A percentile compares a stretch with the other conserved stretches of the same genome.
These are phyloP conservation scores for Neotoxoptera formosana DNA, from an alignment of 1,140 invertebrate species.

Conservation along the genomic window DNA sequence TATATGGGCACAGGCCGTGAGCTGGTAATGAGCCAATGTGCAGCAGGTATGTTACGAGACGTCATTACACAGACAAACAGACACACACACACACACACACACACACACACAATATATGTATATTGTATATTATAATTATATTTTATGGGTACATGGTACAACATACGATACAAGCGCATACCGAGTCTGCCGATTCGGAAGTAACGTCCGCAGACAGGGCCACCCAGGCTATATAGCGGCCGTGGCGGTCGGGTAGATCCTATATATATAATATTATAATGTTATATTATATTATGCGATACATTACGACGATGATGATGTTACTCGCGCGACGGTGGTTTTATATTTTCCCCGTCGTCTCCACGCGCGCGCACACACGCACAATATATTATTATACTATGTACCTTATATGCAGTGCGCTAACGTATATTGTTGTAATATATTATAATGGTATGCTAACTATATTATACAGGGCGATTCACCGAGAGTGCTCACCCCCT, in stretches of 20 bases:
- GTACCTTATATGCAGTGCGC: neutral
- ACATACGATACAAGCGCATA: slow-evolving; percentile 2
- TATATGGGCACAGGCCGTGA: no score
- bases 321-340: neutral
- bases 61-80: neutral
- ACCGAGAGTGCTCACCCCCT: neutral
- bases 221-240: slow-evolving; percentile 29
- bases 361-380: neutral
- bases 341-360: neutral
- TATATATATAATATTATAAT: neutral
- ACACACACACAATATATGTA: no score
- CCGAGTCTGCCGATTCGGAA: slow-evolving; percentile 41
- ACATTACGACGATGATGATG: neutral
- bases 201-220: slow-evolving; percentile 50
- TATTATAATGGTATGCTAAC: neutral
- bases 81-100: no score
- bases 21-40: neutral
- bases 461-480: neutral
- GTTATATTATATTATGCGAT: slow-evolving; percentile 11
- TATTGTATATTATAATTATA: no score
- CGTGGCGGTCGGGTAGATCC: neutral
- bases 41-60: neutral
- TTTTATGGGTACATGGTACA: neutral
- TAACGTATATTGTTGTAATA: neutral
- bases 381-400: neutral